Base-by-base conservation (phyloP, 2,888 invertebrate species). In the Conus canariensis region DNA sequence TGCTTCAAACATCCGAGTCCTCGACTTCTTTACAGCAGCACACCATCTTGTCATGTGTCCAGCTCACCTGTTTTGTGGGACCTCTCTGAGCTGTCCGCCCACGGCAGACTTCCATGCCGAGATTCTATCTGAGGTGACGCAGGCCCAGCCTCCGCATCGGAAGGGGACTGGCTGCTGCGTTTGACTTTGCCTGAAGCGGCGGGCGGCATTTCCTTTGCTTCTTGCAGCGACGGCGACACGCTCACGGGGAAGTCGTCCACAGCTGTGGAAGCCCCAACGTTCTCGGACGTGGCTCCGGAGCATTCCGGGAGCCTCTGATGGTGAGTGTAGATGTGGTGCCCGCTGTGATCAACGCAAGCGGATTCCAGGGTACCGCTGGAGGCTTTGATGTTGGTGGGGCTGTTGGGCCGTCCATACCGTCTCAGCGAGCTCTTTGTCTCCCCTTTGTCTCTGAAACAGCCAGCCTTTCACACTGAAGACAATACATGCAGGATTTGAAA, bases 361-460 rank as follows among this genome's bases (percentile, higher is more conserved):
- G 82, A 22, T 19, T 83, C 82, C 58, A 58, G 58, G 82, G 56
- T 22, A 1, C 10, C 12, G 22, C 19, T 16, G 82, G 56, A 58
- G 58, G 82, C 56, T 19, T 83, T 83, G 82, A 83, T 83, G 58
- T 83, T 83, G 82, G 82, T 83, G 82, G 82, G 82, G 58, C 82
- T 83, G 82, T 58, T 83, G 22, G 82, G 82, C 82, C n/a, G 80
- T 12, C 9, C 80, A 14, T 45, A 45, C 5, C 45, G 80, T 10
- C 80, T 19, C n/a, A 8, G 8, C 1, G 12, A 4, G 30, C 30
- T 14, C 58, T 8, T 56, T 25, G 19, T 56, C 5, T 58, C 82
- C 7, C 56, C 58, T 83, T 83, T 56, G 82, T 22, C 10, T 5
- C 82, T 83, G 82, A 16, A 45, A 74, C 70, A 22, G 19, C n/a